These are phyloP conservation scores for Pantherophis guttatus DNA, from an alignment of 2,113 vertebrate species.

Conservation along the genomic window DNA sequence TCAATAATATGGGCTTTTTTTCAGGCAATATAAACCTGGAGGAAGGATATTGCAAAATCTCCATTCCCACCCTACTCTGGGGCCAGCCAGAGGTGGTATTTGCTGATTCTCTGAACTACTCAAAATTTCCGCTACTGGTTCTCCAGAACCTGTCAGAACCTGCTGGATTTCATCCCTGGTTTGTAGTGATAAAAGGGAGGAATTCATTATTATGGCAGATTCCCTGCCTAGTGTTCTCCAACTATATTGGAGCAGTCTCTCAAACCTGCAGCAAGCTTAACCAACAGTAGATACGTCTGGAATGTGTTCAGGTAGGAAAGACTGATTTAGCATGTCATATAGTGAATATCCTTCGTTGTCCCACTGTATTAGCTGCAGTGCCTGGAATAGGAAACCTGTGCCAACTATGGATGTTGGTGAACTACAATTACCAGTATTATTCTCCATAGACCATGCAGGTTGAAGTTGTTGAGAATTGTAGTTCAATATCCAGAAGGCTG, in stretches of 20 bases:
- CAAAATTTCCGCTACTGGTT: too few relatives aligned
- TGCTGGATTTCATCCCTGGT: not conserved
- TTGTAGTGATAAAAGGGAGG: not conserved
- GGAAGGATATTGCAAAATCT: too few relatives aligned
- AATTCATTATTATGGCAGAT: not conserved
- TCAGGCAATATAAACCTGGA: conserved; percentile 11
- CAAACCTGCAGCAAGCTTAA: not conserved
- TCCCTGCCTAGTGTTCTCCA: not conserved
- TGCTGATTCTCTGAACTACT: too few relatives aligned
- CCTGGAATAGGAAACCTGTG: not conserved
- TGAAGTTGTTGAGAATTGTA: not conserved
- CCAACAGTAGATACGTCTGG: not conserved
- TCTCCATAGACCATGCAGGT: not conserved
- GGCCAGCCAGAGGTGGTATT: too few relatives aligned
- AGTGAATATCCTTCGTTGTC: not conserved
- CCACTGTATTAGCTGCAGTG: not conserved
- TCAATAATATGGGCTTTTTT: conserved; percentile 12
- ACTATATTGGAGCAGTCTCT: not conserved
- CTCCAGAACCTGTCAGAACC: too few relatives aligned
- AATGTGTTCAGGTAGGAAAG: not conserved
- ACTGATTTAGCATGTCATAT: not conserved
- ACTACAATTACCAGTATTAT: not conserved
- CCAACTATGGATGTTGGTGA: not conserved
- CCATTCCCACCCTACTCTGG: too few relatives aligned
- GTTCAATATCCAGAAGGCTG: not conserved